phyloP scores from a whole-genome alignment of 2,888 invertebrate genomes.

The Dicycla oo region DNA sequence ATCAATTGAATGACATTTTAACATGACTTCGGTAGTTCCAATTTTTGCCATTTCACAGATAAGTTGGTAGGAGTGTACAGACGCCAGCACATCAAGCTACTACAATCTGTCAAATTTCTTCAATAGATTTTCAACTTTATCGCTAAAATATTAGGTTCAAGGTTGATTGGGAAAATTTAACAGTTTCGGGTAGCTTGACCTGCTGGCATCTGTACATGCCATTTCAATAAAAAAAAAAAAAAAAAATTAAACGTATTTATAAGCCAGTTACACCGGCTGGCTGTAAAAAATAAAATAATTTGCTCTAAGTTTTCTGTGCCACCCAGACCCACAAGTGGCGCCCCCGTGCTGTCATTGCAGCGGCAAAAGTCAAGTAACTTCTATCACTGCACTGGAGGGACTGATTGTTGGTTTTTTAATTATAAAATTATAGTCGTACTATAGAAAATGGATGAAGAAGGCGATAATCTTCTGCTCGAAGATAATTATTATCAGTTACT shows the following conservation, averaged over 20 bases:
- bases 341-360: constrained; percentile 68
- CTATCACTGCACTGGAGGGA: constrained; percentile 45
- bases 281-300: too few species aligned
- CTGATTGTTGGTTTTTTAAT: constrained; percentile 62
- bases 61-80: too few species aligned
- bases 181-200: too few species aligned
- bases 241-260: neutral
- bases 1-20: too few species aligned
- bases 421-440: constrained; percentile 64
- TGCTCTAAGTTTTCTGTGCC: constrained; percentile 46
- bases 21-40: too few species aligned
- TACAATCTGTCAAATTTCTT: too few species aligned
- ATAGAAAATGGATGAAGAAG: constrained; percentile 92
- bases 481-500: constrained; percentile 97
- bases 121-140: too few species aligned
- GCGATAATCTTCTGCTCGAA: constrained; percentile 92
- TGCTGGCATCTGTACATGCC: neutral
- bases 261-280: neutral
- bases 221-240: neutral
- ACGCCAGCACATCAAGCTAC: too few species aligned
- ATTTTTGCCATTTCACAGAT: too few species aligned
- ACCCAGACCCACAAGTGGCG: constrained; percentile 41
- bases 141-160: too few species aligned
- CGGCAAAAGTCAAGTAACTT: constrained; percentile 68
- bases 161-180: too few species aligned